Evolutionary conservation across 1,140 invertebrate species (phyloP).

Genomic region (Ceratina japonica): DNA sequence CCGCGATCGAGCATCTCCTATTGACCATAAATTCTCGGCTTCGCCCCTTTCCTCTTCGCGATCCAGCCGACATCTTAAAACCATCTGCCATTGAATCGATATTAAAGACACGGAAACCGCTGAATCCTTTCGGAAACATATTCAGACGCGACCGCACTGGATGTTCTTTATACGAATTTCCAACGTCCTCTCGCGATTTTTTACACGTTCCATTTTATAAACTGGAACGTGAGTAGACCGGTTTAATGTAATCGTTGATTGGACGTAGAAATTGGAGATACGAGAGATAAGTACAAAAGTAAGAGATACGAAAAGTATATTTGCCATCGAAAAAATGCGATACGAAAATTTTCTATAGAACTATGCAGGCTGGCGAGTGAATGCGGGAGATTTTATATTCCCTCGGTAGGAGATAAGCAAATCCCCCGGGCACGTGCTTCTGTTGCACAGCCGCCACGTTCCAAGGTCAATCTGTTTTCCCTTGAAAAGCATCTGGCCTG

Average conservation of each 20-base stretch:
- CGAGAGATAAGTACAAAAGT: no score
- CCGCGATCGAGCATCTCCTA: not conserved
- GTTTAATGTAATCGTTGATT: no score
- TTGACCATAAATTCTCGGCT: no score
- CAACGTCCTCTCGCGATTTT: not conserved
- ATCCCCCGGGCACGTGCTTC: not conserved
- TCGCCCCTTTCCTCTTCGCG: not conserved
- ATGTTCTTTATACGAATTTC: not conserved
- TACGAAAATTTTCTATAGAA: no score
- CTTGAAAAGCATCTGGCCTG: slow-evolving; percentile 34
- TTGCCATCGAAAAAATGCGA: no score
- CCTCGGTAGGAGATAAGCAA: not conserved
- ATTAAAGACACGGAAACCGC: not conserved
- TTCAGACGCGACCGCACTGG: not conserved
- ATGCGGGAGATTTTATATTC: not conserved
- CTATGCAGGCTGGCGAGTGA: no score
- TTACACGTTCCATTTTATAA: not conserved
- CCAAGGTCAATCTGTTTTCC: slow-evolving; percentile 50
- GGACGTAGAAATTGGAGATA: no score
- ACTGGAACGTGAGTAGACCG: no score
- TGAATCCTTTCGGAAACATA: not conserved
- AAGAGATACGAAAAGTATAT: no score
- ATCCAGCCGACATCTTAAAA: not conserved
- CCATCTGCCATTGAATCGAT: not conserved
- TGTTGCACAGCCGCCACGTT: slow-evolving; percentile 2